These are phyloP conservation scores for Galeopsomyia nigrocyanea DNA, from an alignment of 2,888 invertebrate genomes.

Conservation along the genomic window DNA sequence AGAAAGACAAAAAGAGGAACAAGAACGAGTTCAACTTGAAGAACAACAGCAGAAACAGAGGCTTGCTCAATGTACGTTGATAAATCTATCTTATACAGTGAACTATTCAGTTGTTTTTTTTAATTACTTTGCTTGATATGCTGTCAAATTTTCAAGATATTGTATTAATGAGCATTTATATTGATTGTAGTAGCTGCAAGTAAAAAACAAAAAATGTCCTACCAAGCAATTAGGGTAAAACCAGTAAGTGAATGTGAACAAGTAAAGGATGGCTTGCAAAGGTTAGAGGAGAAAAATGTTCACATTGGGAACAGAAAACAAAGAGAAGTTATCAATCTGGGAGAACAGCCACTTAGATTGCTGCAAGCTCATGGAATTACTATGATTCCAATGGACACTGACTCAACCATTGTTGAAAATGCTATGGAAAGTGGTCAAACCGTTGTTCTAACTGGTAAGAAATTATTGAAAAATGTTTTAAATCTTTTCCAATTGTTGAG, in stretches of 20 bases:
- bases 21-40: conserved; percentile 56
- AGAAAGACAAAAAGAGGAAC: conserved; percentile 57
- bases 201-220: conserved; percentile 62
- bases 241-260: conserved; percentile 57
- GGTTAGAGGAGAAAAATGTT: conserved; percentile 51
- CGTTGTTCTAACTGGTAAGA: conserved; percentile 81
- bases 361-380: conserved; percentile 89
- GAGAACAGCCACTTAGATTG: conserved; percentile 74
- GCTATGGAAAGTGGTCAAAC: conserved; percentile 90
- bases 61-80: conserved; percentile 1
- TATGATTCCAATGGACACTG: conserved; percentile 85
- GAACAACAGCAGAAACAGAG: conserved; percentile 56
- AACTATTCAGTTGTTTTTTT: conserved; percentile 2
- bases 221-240: conserved; percentile 62
- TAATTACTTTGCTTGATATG: not conserved
- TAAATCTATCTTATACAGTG: not conserved
- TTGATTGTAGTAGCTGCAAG: conserved; percentile 50
- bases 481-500: not conserved
- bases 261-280: conserved; percentile 54
- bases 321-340: conserved; percentile 57
- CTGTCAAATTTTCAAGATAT: not conserved
- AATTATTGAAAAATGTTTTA: conserved; percentile 32
- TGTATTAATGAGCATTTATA: conserved; percentile 4
- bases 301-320: conserved; percentile 55
- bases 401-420: conserved; percentile 77